Base-by-base conservation (phyloP, 2,888 invertebrate genomes). In the Mantis religiosa region DNA sequence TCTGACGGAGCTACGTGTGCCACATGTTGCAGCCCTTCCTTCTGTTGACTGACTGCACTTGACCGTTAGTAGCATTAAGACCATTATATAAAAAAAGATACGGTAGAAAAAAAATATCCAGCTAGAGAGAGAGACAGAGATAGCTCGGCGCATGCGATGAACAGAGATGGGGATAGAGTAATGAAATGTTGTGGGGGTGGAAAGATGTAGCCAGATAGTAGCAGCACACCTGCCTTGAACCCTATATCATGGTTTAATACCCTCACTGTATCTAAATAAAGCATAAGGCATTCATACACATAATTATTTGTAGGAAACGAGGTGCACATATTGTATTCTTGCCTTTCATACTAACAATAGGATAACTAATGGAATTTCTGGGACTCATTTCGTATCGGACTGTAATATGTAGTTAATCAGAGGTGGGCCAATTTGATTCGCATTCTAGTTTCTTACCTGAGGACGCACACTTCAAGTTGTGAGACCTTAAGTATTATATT, bases 181-280 rank as follows among this genome's bases (percentile, higher is more conserved):
- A 85, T 85, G 85, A 85, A 85, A 85, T 34, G 86, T 30, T 86
- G 81, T 71, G 87, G 82, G 87, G 87, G 87, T 87, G 87, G 41
- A 87, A 82, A 82, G 87, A 87, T 87, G 87, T 82, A 87, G 82
- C 27, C 82, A 87, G 87, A 87, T 87, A 87, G 82, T n/a, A 71
- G 30, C 30, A 30, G 54, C 54, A 71, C 54, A 71, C 54, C 54
- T 71, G 54, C 54, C 54, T 71, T 71, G 54, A 54, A 71, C 54
- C 54, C 54, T 71, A 54, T 71, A 71, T 71, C 54, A 71, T 71
- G 54, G 54, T 71, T 71, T 71, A 71, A 71, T 71, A 71, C 54
- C 54, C 54, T 71, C 54, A 20, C 54, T 25, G 54, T 54, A 54
- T 54, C 54, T 20, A 54, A 54, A 54, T 54, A 54, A 54, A 54